phyloP scores from a whole-genome alignment of 1,140 invertebrate species.

The Scylla paramamosain region DNA sequence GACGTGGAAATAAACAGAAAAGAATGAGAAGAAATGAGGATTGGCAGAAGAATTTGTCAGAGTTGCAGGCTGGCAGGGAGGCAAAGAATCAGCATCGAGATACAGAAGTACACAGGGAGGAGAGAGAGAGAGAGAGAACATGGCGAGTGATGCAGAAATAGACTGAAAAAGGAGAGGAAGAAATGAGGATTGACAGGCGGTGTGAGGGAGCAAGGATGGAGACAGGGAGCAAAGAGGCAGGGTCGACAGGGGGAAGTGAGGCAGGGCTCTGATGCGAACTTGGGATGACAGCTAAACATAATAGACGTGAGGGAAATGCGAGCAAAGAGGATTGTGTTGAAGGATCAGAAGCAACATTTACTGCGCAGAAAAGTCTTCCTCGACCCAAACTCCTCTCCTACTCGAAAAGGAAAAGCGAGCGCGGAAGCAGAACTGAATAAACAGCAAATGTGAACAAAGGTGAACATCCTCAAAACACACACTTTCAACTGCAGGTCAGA shows the following conservation, averaged over 20 bases:
- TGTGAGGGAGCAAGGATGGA: not conserved
- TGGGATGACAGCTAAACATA: not conserved
- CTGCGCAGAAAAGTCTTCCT: not conserved
- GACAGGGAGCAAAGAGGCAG: not conserved
- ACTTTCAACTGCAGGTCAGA: not conserved
- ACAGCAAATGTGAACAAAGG: not conserved
- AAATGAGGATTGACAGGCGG: not conserved
- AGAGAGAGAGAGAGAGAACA: too few species aligned
- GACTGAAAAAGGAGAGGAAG: not conserved
- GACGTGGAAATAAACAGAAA: not conserved
- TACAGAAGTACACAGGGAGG: too few species aligned
- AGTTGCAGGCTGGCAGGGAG: too few species aligned
- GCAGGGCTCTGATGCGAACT: not conserved
- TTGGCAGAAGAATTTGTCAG: not conserved
- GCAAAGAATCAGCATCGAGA: too few species aligned
- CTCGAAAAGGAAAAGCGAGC: not conserved
- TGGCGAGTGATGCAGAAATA: not conserved
- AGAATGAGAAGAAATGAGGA: not conserved
- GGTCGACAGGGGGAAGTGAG: not conserved
- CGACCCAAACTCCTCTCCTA: not conserved
- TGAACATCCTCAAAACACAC: not conserved
- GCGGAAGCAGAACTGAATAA: not conserved
- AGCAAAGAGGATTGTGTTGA: constrained; percentile 21
- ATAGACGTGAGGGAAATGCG: not conserved
- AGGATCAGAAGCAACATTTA: constrained; percentile 7